Conservation (phyloP, 1,140 invertebrate genomes). For the Drosophila trapezifrons region DNA sequence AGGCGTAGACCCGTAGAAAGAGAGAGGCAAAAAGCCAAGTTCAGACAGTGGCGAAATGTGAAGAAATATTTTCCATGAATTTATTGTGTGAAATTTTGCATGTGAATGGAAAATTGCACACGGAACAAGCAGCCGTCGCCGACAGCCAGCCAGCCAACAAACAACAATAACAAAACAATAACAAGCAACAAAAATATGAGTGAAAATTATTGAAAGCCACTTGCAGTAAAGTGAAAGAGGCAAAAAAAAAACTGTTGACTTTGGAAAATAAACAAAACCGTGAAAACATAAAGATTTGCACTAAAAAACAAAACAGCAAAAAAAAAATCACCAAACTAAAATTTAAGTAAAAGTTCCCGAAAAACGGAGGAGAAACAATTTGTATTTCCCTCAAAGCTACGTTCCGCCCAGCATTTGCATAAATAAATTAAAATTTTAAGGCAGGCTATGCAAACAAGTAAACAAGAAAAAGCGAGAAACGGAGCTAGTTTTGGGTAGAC, state of each 20-base stretch:
- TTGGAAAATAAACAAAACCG: slow-evolving; percentile 27
- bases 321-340: slow-evolving; percentile 28
- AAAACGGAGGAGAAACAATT: slow-evolving; percentile 23
- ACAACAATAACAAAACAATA: slow-evolving; percentile 45
- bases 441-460: slow-evolving; percentile 37
- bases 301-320: slow-evolving; percentile 30
- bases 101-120: slow-evolving; percentile 71
- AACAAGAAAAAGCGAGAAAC: background rate
- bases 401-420: slow-evolving; percentile 31
- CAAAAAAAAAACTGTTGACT: slow-evolving; percentile 40
- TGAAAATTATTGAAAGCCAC: slow-evolving; percentile 44
- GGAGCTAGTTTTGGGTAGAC: too few species aligned
- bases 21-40: slow-evolving; percentile 37
- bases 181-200: slow-evolving; percentile 33
- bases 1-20: slow-evolving; percentile 18
- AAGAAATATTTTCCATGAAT: slow-evolving; percentile 64
- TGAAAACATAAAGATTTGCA: slow-evolving; percentile 42
- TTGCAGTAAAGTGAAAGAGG: slow-evolving; percentile 57
- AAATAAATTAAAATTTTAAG: slow-evolving; percentile 33
- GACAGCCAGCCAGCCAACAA: slow-evolving; percentile 20
- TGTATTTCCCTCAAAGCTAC: slow-evolving; percentile 16
- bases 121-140: slow-evolving; percentile 35
- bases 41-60: slow-evolving; percentile 44
- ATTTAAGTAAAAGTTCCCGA: slow-evolving; percentile 44
- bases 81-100: slow-evolving; percentile 81